These are phyloP conservation scores for Amblyjoppa fuscipennis DNA, from an alignment of 2,888 invertebrate genomes.

Conservation along the genomic window DNA sequence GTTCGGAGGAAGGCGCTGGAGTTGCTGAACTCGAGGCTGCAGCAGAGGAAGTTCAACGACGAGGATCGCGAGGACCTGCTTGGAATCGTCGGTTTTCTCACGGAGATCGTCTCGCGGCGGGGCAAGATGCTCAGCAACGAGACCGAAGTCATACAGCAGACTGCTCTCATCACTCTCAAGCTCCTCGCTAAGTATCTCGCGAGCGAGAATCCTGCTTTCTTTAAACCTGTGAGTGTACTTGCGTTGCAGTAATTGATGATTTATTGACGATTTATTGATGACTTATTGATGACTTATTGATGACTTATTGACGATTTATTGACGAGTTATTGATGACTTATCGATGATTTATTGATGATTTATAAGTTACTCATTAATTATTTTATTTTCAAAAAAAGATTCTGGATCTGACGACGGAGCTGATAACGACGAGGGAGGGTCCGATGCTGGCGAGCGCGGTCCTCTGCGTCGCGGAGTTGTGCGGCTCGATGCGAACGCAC, in stretches of 20 bases:
- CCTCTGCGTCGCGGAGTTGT: conserved; percentile 92
- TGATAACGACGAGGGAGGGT: conserved; percentile 87
- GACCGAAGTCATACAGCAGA: conserved; percentile 91
- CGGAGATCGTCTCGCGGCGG: conserved; percentile 87
- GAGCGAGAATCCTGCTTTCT: conserved; percentile 89
- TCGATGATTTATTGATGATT: not conserved
- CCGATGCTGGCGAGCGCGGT: conserved; percentile 91
- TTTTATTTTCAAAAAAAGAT: conserved; percentile 83
- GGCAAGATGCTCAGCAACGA: conserved; percentile 87
- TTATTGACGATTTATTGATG: not conserved
- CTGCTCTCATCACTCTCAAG: conserved; percentile 93
- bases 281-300: not conserved
- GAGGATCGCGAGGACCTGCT: conserved; percentile 86
- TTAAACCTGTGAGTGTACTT: conserved; percentile 87
- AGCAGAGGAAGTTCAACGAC: conserved; percentile 88
- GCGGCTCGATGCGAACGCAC: conserved; percentile 91
- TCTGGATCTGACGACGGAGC: conserved; percentile 89
- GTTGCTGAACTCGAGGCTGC: conserved; percentile 93
- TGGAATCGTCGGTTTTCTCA: conserved; percentile 88
- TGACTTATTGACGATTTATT: not conserved
- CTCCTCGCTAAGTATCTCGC: conserved; percentile 92
- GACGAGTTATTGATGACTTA: not conserved
- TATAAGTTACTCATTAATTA: not conserved
- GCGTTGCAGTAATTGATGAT: not conserved
- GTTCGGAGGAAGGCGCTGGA: conserved; percentile 94